phyloP scores from a whole-genome alignment of 2,888 invertebrate species.

The Bhutanitis thaidina region DNA sequence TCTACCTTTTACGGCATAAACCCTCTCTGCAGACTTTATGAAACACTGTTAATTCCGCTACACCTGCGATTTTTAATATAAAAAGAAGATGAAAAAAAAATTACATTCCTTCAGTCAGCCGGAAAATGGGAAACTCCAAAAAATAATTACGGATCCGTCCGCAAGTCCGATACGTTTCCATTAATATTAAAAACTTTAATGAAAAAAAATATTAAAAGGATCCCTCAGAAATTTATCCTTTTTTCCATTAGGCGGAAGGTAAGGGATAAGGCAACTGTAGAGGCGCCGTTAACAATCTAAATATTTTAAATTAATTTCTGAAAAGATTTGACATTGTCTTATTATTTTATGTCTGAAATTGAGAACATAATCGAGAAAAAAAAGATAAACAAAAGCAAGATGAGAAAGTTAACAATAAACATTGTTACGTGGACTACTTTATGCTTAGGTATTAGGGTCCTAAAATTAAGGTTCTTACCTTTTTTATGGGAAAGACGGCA shows the following conservation, averaged over 20 bases:
- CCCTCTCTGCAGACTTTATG: constrained; percentile 19
- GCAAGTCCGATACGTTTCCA: constrained; percentile 59
- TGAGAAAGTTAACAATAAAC: too few relatives aligned
- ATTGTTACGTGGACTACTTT: too few relatives aligned
- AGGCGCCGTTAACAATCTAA: constrained; percentile 27
- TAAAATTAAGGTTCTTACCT: too few relatives aligned
- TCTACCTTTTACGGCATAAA: constrained; percentile 19
- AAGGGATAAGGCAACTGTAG: constrained; percentile 37
- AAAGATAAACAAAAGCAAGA: too few relatives aligned
- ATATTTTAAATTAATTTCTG: too few relatives aligned
- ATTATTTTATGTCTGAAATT: too few relatives aligned
- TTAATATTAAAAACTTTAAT: constrained; percentile 80
- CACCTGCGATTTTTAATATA: constrained; percentile 31
- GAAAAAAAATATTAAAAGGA: constrained; percentile 78
- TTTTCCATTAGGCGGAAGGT: constrained; percentile 71
- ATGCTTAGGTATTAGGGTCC: too few relatives aligned
- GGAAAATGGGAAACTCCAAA: constrained; percentile 59
- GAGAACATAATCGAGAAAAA: too few relatives aligned
- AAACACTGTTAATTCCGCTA: constrained; percentile 24
- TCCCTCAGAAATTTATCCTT: constrained; percentile 67
- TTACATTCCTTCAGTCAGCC: constrained; percentile 34
- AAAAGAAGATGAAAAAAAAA: constrained; percentile 24
- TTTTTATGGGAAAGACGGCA: too few relatives aligned
- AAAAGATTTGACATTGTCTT: too few relatives aligned
- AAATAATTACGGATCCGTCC: constrained; percentile 65